Base-by-base conservation (phyloP, 2,888 invertebrate species). In the Eumacrocentrus americanus region DNA sequence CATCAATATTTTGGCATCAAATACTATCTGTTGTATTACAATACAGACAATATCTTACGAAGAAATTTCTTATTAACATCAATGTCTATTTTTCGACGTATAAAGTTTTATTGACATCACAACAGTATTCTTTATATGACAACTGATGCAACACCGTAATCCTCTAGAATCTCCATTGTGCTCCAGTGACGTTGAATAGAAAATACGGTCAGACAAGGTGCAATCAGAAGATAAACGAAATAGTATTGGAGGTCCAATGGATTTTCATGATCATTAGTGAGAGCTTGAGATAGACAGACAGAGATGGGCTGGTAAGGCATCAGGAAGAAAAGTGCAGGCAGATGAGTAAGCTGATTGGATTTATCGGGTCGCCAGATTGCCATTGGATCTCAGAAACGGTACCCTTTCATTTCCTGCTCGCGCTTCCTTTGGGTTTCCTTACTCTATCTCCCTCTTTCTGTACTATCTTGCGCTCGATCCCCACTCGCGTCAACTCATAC, bases 321-420 rank as follows among this genome's bases (percentile, higher is more conserved):
- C 62, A 61, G 69, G 72, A 64, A 62, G 68, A 67, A 70, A 69
- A 71, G 70, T 71, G 70, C 72, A 72, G 72, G 70, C 64, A 73
- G 73, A 74, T 71, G 72, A 73, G 70, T 71, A 70, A 72, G 75
- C 72, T 75, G 76, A 77, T 79, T 76, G 73, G 71, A 75, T 76
- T 76, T 72, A 74, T 74, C 72, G 58, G 52, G 25, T 58, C 52
- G 40, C 42, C 58, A 58, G 52, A 58, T 58, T 57, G 44, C 52
- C 29, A 57, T 61, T 34, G 34, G 35, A 22, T 40, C 48, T 23
- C 42, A 11, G 12, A 50, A 40, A 34, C 61, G 25, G 37, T 56
- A 44, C 34, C 42, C 22, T 53, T 62, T 61, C 37, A 46, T 61
- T 58, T 62, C 37, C 54, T 48, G 50, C 34, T 54, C 23, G 35